Evolutionary conservation across 2,113 vertebrate genomes (phyloP).

Genomic region (Chloebia gouldiae): DNA sequence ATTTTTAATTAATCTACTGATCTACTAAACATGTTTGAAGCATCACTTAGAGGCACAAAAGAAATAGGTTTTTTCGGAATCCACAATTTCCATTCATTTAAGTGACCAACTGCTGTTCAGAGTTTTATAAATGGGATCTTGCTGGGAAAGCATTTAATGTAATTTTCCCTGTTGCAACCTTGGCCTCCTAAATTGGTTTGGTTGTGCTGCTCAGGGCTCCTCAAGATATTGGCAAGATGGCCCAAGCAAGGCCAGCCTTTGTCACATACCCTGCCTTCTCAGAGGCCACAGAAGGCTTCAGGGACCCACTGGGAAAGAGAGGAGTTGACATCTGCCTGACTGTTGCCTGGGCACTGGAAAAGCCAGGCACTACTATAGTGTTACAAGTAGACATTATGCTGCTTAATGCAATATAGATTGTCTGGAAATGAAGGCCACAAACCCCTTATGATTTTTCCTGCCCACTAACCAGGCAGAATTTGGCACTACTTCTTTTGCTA

Average conservation of each 20-base stretch:
- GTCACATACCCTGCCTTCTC: not conserved
- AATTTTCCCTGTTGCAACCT: not conserved
- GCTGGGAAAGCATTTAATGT: not conserved
- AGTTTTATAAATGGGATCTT: not conserved
- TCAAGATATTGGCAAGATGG: not conserved
- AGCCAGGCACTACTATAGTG: not conserved
- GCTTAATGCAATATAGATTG: not conserved
- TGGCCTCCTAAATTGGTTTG: not conserved
- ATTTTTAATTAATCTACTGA: not conserved
- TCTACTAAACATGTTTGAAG: not conserved
- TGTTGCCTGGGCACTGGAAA: not conserved
- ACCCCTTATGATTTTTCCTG: not conserved
- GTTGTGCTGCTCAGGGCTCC: not conserved
- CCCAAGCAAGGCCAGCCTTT: not conserved
- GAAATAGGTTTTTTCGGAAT: not conserved
- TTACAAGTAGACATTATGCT: not conserved
- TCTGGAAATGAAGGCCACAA: not conserved
- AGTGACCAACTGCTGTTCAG: not conserved
- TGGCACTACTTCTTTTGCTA: not conserved
- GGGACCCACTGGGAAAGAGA: not conserved
- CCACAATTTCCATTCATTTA: not conserved
- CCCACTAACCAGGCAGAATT: not conserved
- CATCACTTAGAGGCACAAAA: not conserved
- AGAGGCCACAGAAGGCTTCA: not conserved
- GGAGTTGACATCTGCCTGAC: not conserved